Base-by-base conservation (phyloP, 2,797 vertebrate genomes). In the Sebastes aleutianus region DNA sequence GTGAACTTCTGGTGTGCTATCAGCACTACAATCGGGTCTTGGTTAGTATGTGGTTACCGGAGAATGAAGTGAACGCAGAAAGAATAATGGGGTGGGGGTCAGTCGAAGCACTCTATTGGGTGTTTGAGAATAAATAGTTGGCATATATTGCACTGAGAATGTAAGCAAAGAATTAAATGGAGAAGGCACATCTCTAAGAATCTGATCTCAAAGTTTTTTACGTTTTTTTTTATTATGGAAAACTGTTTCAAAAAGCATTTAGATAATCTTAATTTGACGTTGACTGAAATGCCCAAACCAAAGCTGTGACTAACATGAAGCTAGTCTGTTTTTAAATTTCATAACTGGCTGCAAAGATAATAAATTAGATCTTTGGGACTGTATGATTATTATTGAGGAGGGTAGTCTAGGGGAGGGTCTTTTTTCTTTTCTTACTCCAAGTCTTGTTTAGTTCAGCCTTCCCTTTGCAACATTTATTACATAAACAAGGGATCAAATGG, bases 101-200 rank as follows among this genome's bases (percentile, higher is more conserved):
- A 63, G 24, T 79, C 27, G 64, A 53, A 79, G 64, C 58, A 32
- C 75, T 78, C 67, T 57, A 56, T 73, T 29, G 43, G 5, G 14
- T 22, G 53, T 65, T 57, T 79, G 24, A 58, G 39, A 59, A 67
- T 8, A 63, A 68, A 65, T 18, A 53, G 47, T 26, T 47, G 74
- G 22, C 67, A 75, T 63, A 67, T 75, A 66, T 80, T 89, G 88
- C 87, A 91, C 90, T 92, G 83, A 85, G 68, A 10, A 72, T 80
- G 56, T 73, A 79, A 78, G 80, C 80, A 76, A 83, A 77, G 29
- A 80, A 76, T 84, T 73, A 58, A 56, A 34, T 9, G 1, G 53
- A 68, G 27, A 85, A 65, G 76, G 69, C 69, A 77, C 78, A 73
- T 84, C 57, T 85, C n/a, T 70, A 16, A 50, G 2, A 68, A 64